Percentiles rank a stretch among this genome's conserved stretches.
These are phyloP conservation scores for Mesitornis unicolor DNA, from an alignment of 2,113 vertebrate genomes.

Conservation along the genomic window DNA sequence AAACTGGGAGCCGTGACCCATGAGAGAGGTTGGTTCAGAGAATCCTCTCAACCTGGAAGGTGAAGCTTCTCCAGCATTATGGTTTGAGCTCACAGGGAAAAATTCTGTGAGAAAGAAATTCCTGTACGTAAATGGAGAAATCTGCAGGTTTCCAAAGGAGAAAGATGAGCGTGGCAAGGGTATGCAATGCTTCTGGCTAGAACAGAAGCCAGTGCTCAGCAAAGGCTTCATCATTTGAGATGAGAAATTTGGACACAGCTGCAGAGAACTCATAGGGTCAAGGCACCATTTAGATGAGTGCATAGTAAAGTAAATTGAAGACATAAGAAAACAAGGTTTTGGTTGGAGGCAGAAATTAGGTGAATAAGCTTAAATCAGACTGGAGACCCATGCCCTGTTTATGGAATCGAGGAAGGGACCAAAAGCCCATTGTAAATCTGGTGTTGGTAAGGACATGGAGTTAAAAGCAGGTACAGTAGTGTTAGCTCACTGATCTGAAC, in stretches of 20 bases:
- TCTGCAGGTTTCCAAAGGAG: not conserved
- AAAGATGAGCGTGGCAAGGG: not conserved
- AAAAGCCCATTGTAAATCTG: not conserved
- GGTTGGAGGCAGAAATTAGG: not conserved
- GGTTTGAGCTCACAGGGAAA: not conserved
- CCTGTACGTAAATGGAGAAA: not conserved
- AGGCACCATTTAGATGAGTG: not conserved
- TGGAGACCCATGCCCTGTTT: not conserved
- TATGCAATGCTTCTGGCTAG: not conserved
- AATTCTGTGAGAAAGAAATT: not conserved
- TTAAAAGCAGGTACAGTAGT: not conserved
- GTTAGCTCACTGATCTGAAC: not conserved
- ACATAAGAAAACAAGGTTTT: not conserved
- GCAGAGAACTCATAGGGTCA: not conserved
- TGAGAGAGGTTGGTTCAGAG: not conserved
- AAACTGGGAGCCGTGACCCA: not conserved
- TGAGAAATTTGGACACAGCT: not conserved
- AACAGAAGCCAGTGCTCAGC: not conserved
- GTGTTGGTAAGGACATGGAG: rapidly evolving
- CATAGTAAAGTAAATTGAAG: not conserved
- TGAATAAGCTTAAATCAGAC: not conserved
- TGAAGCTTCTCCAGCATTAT: not conserved
- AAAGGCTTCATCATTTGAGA: not conserved
- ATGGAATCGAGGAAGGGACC: not conserved
- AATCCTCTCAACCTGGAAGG: not conserved